Evolutionary conservation across 2,888 invertebrate species (phyloP).

Genomic region (Sphaerophoria taeniata): DNA sequence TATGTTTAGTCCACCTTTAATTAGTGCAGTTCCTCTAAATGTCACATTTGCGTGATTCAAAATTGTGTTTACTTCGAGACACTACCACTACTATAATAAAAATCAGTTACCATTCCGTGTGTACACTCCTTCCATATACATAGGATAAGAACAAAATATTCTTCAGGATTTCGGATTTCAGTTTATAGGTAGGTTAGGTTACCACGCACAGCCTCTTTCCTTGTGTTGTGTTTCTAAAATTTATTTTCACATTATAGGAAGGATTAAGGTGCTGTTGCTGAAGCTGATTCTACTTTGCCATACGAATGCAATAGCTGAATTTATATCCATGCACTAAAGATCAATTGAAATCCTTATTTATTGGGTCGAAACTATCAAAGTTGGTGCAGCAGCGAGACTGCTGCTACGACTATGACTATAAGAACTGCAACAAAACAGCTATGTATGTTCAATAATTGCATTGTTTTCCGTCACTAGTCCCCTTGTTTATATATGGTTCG

Average conservation of each 20-base stretch:
- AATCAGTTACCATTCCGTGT: slow-evolving; percentile 15
- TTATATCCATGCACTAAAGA: slow-evolving; percentile 68
- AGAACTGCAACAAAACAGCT: slow-evolving; percentile 23
- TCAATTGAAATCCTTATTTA: slow-evolving; percentile 72
- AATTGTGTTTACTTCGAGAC: too few relatives aligned
- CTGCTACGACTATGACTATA: background rate
- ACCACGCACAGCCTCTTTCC: slow-evolving; percentile 26
- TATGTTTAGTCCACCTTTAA: too few relatives aligned
- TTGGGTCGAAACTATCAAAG: slow-evolving; percentile 57
- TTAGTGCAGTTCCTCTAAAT: too few relatives aligned
- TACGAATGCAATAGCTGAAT: slow-evolving; percentile 28
- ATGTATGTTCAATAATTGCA: slow-evolving; percentile 39
- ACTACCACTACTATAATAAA: slow-evolving; percentile 27
- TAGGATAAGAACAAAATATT: too few relatives aligned
- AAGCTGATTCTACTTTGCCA: background rate
- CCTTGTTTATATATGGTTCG: slow-evolving; percentile 16
- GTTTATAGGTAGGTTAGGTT: too few relatives aligned
- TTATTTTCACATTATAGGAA: slow-evolving; percentile 41
- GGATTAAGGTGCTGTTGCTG: slow-evolving; percentile 2
- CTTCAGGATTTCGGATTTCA: slow-evolving; percentile 8
- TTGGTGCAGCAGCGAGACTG: background rate
- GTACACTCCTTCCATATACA: slow-evolving; percentile 27
- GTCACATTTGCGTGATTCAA: too few relatives aligned
- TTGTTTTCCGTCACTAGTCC: slow-evolving; percentile 34
- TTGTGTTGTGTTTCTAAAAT: slow-evolving; percentile 37